phyloP scores from a whole-genome alignment of 2,113 vertebrate species.

The Numida meleagris region DNA sequence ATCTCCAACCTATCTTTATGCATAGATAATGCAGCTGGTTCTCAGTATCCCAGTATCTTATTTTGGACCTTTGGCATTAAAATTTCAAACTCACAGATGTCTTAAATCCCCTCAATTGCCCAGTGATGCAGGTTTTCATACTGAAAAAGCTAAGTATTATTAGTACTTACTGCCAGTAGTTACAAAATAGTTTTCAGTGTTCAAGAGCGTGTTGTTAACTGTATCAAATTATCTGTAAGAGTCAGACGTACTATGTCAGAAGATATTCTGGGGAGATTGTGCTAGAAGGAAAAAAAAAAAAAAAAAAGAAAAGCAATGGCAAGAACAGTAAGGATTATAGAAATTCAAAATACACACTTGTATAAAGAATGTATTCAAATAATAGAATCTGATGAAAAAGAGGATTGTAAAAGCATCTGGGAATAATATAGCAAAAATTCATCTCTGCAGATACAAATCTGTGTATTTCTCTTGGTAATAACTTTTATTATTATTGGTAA shows the following conservation, averaged over 20 bases:
- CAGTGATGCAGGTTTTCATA: neutral
- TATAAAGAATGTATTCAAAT: neutral
- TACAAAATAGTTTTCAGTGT: neutral
- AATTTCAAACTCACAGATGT: neutral
- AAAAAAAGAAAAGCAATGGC: accelerated
- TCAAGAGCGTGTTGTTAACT: neutral
- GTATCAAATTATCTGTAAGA: neutral
- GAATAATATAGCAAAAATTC: neutral
- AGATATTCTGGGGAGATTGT: neutral
- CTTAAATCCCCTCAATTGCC: neutral
- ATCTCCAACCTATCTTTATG: neutral
- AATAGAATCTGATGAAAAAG: neutral
- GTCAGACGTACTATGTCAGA: neutral
- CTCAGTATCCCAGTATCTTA: neutral
- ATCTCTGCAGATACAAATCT: neutral
- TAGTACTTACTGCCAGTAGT: neutral
- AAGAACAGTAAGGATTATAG: neutral
- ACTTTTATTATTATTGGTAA: neutral
- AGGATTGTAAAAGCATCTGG: neutral
- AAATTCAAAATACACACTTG: neutral
- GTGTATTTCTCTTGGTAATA: neutral
- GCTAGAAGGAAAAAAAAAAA: neutral
- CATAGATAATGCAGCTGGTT: neutral
- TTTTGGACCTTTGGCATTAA: neutral
- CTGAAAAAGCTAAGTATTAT: neutral